These are phyloP conservation scores for Tragelaphus strepsiceros DNA, from an alignment of 2,113 vertebrate genomes.

Conservation along the genomic window DNA sequence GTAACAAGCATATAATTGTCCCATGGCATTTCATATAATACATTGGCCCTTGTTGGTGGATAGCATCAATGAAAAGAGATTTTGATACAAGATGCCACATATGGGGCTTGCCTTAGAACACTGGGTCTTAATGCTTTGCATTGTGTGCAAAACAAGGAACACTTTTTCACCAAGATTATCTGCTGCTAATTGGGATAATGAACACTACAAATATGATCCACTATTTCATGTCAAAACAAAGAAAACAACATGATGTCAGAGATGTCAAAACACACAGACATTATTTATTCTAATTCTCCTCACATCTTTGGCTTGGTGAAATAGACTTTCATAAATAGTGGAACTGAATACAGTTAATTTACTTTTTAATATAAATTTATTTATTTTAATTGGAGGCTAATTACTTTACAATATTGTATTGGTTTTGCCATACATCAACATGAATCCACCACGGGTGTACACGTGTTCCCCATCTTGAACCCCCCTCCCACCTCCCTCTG, in stretches of 20 bases:
- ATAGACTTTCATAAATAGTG: constrained; percentile 9
- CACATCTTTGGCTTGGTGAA: constrained; percentile 42
- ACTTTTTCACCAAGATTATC: not conserved
- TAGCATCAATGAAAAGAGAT: not conserved
- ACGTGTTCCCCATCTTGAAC: too few relatives aligned
- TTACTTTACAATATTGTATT: too few relatives aligned
- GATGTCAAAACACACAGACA: constrained; percentile 60
- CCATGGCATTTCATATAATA: not conserved
- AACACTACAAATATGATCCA: constrained; percentile 45
- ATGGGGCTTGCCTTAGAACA: not conserved
- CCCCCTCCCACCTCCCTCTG: too few relatives aligned
- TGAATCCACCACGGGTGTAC: too few relatives aligned
- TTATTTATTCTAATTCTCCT: constrained; percentile 53
- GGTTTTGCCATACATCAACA: too few relatives aligned
- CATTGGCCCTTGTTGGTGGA: not conserved
- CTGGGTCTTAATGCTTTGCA: not conserved
- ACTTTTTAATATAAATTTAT: too few relatives aligned
- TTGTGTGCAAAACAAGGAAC: constrained; percentile 31
- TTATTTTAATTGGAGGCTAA: too few relatives aligned
- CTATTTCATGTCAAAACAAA: constrained; percentile 63
- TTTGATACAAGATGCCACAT: not conserved
- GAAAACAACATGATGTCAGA: constrained; percentile 8
- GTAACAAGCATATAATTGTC: not conserved
- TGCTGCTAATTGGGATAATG: constrained; percentile 59
- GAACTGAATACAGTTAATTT: not conserved